phyloP scores from a whole-genome alignment of 92 coral and sea anemone species.

The Muricea muricata region DNA sequence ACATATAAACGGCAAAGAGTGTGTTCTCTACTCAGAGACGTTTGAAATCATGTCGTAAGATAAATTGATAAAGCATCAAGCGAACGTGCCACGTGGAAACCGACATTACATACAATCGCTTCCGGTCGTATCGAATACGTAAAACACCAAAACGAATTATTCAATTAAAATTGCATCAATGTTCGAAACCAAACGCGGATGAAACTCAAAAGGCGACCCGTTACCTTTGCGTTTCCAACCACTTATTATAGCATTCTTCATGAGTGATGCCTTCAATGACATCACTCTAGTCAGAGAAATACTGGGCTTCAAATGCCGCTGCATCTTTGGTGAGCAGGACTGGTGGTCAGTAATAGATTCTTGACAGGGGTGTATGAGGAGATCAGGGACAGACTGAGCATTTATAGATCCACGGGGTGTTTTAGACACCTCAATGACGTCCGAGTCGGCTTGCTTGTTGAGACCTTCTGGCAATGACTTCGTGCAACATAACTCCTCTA shows the following conservation, averaged over 20 bases:
- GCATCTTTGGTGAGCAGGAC: constrained; percentile 1
- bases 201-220: no score
- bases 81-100: no score
- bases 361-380: constrained; percentile 32
- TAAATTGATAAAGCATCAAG: no score
- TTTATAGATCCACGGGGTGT: constrained; percentile 14
- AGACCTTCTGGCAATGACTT: constrained; percentile 40
- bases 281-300: constrained; percentile 16
- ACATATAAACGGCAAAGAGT: no score
- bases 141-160: no score
- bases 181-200: not conserved
- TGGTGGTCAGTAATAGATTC: constrained; percentile 19
- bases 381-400: constrained; percentile 37
- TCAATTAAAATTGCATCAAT: no score
- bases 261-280: constrained; percentile 33
- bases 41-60: no score
- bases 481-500: constrained; percentile 10
- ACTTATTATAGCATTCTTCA: constrained; percentile 35
- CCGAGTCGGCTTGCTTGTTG: constrained; percentile 12
- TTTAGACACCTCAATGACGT: not conserved
- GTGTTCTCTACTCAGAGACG: no score
- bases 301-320: not conserved
- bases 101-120: no score
- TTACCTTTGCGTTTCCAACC: constrained; percentile 35
- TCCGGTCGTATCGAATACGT: no score